Conservation (phyloP, 2,113 vertebrate genomes). For the Oxyruncus cristatus region DNA sequence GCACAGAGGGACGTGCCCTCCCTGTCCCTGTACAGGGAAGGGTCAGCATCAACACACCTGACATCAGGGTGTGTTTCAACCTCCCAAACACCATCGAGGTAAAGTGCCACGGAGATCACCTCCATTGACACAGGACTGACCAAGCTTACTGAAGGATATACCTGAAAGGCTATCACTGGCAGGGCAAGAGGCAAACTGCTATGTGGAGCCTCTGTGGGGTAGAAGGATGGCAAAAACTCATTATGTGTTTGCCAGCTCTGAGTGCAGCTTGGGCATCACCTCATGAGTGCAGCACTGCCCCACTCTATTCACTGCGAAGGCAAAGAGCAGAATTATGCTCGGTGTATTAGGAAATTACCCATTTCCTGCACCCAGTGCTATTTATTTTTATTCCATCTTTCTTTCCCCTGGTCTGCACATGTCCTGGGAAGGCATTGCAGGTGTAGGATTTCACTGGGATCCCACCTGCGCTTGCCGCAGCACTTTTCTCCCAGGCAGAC, state of each 20-base stretch:
- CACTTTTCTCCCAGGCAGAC: not conserved
- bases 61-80: conserved; percentile 25
- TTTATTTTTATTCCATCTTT: not conserved
- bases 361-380: not conserved
- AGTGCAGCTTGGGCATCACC: not conserved
- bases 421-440: not conserved
- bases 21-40: not conserved
- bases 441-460: not conserved
- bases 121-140: not conserved
- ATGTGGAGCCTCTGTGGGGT: not conserved
- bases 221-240: not conserved
- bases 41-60: not conserved
- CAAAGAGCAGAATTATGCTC: not conserved
- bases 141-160: not conserved
- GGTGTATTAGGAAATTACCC: not conserved
- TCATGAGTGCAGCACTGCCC: not conserved
- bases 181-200: not conserved
- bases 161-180: not conserved
- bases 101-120: not conserved
- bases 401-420: not conserved
- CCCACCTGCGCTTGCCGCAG: not conserved
- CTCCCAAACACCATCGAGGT: not conserved
- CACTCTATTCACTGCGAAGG: not conserved
- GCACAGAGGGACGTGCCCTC: not conserved
- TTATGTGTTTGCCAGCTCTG: not conserved